phyloP scores from a whole-genome alignment of 2,797 vertebrate species.

The Gymnopithys bicolor region DNA sequence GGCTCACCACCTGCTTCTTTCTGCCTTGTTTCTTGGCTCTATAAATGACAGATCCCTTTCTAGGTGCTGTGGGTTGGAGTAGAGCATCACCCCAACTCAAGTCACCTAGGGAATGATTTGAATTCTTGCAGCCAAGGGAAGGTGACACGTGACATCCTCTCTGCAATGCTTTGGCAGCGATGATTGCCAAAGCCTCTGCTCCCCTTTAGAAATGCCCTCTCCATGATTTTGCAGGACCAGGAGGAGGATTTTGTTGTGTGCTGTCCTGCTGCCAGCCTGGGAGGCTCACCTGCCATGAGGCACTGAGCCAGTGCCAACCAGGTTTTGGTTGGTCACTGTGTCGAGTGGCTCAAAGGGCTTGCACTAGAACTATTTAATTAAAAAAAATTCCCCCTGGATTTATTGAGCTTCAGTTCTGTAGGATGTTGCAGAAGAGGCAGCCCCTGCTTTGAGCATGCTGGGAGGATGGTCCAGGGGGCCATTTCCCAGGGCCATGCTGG shows the following conservation, averaged over 20 bases:
- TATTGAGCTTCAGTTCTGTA: conserved; percentile 50
- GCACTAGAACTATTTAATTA: conserved; percentile 6
- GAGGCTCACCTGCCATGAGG: neutral
- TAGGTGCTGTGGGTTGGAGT: neutral
- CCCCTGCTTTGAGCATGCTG: conserved; percentile 68
- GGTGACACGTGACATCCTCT: neutral
- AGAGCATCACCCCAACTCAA: neutral
- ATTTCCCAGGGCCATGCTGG: conserved; percentile 71
- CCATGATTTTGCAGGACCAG: neutral
- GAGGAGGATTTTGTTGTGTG: neutral
- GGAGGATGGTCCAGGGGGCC: conserved; percentile 47
- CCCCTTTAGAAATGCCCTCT: neutral
- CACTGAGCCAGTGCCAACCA: neutral
- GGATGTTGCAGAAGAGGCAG: conserved; percentile 27
- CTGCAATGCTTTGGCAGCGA: neutral
- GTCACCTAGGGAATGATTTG: neutral
- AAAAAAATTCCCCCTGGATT: conserved; percentile 33
- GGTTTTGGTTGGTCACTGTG: neutral
- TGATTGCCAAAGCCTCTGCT: neutral
- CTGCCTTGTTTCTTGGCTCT: neutral
- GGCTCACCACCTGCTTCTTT: neutral
- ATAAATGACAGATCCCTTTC: neutral
- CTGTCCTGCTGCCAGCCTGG: neutral
- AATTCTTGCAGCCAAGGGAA: neutral
- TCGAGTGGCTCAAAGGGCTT: neutral